These are phyloP conservation scores for Hirudinaria manillensis DNA, from an alignment of 2,888 invertebrate species.

Conservation along the genomic window DNA sequence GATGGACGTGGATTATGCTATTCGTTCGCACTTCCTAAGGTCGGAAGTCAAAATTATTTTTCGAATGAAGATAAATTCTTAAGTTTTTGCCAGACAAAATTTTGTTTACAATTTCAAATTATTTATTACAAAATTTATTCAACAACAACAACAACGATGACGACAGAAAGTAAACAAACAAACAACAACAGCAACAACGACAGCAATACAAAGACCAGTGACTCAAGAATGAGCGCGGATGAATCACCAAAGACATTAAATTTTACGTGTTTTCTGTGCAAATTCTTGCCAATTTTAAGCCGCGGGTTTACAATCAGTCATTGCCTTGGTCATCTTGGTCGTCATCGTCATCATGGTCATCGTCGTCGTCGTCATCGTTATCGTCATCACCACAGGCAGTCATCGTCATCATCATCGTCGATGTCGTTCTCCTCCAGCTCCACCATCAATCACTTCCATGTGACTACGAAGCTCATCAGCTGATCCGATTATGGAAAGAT, in stretches of 20 bases:
- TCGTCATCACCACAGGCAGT: background rate
- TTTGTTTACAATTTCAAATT: no score
- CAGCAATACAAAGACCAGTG: background rate
- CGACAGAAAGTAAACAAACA: no score
- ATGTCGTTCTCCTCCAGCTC: background rate
- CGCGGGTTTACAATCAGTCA: background rate
- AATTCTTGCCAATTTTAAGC: no score
- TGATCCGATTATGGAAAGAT: no score
- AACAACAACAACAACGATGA: background rate
- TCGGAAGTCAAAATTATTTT: no score
- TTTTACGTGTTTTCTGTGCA: no score
- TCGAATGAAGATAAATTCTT: no score
- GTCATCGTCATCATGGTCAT: background rate
- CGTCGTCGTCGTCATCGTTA: background rate
- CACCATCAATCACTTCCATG: background rate
- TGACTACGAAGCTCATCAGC: background rate
- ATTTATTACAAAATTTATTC: no score
- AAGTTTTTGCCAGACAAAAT: no score
- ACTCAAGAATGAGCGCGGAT: background rate
- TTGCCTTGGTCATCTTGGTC: background rate
- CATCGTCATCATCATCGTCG: constrained; percentile 5
- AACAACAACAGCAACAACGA: no score
- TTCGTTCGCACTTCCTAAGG: no score
- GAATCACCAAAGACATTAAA: no score
- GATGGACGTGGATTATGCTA: background rate